Evolutionary conservation across 2,797 vertebrate species (phyloP), one percentile per base, ranked within the genome.

Genomic region (Myotis findleyi): DNA sequence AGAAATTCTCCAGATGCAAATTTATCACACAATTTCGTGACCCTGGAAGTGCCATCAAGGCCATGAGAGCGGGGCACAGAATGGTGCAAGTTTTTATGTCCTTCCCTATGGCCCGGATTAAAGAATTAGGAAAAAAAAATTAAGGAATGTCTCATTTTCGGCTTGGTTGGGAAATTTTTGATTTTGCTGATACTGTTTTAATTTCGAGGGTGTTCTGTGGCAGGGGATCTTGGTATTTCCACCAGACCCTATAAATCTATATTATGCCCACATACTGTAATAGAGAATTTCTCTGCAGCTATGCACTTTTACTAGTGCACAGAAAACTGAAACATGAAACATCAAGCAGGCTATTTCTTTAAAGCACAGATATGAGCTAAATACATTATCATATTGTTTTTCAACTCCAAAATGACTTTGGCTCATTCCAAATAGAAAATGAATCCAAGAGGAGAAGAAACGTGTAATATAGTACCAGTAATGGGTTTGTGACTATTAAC

Each of bases 321-420:
- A 95, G 92, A 90, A 96, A 95, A 95, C 83, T 94, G 93, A 95
- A 96, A 89, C 91, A 95, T 96, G 93, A 97, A 96, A 90, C 93
- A 95, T 88, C 68, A 94, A 94, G 85, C 47, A 91, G 79, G 38
- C 73, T 77, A 41, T 96, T 96, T 93, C 81, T 69, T 95, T 95
- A 89, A 94, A 92, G 57, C 25, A 23, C 62, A 95, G 68, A 85
- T 82, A 59, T 0, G 18, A 93, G 81, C 55, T 84, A 66, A 94
- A 82, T 68, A 27, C 30, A 89, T 49, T 66, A 81, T 72, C 18
- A 4, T 64, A n/a, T 68, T 82, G 57, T 69, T 95, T 13, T 89
- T 73, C 66, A 72, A n/a, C 69, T 93, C 91, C 36, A 13, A 82
- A 82, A 84, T 36, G 82, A 76, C 68, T 91, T 77, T 30, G 33